Conservation (phyloP, 2,888 invertebrate species). For the Xylota segnis region DNA sequence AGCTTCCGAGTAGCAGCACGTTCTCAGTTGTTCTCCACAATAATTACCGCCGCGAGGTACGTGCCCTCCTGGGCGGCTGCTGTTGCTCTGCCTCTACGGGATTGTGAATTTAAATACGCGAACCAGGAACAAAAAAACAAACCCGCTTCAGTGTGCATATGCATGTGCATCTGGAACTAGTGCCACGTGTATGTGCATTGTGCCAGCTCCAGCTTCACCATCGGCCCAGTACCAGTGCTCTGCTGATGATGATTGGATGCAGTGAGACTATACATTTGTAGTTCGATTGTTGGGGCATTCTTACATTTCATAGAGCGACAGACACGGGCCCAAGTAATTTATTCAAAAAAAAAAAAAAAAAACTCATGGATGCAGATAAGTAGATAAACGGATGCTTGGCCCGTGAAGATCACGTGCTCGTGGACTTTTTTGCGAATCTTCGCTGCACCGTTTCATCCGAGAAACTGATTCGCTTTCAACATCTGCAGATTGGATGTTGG, state of each 20-base stretch:
- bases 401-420: conserved; percentile 67
- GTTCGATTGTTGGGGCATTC: conserved; percentile 55
- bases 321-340: conserved; percentile 58
- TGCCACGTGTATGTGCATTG: conserved; percentile 31
- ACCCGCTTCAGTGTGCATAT: background rate
- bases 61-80: conserved; percentile 46
- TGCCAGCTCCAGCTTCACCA: conserved; percentile 11
- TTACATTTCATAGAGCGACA: conserved; percentile 36
- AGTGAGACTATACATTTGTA: conserved; percentile 60
- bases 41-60: conserved; percentile 73
- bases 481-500: conserved; percentile 61
- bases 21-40: conserved; percentile 66
- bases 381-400: conserved; percentile 61
- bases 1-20: conserved; percentile 74
- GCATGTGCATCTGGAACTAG: conserved; percentile 12
- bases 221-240: conserved; percentile 6
- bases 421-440: conserved; percentile 69
- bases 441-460: conserved; percentile 59
- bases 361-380: conserved; percentile 65
- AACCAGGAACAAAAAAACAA: conserved; percentile 38
- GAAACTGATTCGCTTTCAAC: conserved; percentile 45
- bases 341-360: conserved; percentile 57
- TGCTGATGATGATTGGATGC: conserved; percentile 63
- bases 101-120: conserved; percentile 58
- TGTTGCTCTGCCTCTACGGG: background rate